Percentiles rank a stretch among this genome's conserved stretches.
Conservation (phyloP, 2,888 invertebrate genomes). For the Hyposoter dolosus region DNA sequence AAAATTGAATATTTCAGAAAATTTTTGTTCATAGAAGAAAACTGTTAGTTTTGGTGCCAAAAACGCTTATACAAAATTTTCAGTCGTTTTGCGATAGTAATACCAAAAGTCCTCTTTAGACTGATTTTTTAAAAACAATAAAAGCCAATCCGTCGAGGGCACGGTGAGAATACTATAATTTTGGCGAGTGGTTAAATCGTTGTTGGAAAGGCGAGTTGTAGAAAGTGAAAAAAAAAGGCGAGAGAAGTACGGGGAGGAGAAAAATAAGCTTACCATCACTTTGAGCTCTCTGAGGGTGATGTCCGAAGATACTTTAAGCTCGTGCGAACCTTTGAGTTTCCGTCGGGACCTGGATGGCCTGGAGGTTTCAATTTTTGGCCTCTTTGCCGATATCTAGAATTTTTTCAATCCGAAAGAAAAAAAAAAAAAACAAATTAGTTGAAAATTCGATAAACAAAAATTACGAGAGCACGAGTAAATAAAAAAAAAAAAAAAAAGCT, state of each 20-base stretch:
- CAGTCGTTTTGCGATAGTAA: too few species aligned
- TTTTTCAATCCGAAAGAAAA: background rate
- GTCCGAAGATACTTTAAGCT: slow-evolving; percentile 81
- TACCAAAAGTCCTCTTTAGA: slow-evolving; percentile 49
- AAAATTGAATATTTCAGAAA: too few species aligned
- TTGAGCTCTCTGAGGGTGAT: slow-evolving; percentile 81
- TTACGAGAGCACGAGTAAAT: background rate
- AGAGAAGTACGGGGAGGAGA: slow-evolving; percentile 21
- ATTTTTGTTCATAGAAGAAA: too few species aligned
- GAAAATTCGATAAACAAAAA: background rate
- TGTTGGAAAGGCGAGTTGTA: background rate
- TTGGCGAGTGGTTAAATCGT: slow-evolving; percentile 33
- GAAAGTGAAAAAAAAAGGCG: background rate
- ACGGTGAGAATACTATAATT: slow-evolving; percentile 60
- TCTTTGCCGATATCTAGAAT: slow-evolving; percentile 76
- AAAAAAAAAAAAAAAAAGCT: background rate
- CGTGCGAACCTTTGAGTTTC: slow-evolving; percentile 81
- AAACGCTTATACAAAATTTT: too few species aligned
- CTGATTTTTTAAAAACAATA: slow-evolving; percentile 65
- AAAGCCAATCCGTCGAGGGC: slow-evolving; percentile 42
- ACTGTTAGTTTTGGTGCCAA: too few species aligned
- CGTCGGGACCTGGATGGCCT: slow-evolving; percentile 80
- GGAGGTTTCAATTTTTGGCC: slow-evolving; percentile 73
- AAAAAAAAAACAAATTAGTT: slow-evolving; percentile 16
- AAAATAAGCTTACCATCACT: slow-evolving; percentile 78